Evolutionary conservation across 2,888 invertebrate genomes (phyloP).

Genomic region (Ectemnius cavifrons): DNA sequence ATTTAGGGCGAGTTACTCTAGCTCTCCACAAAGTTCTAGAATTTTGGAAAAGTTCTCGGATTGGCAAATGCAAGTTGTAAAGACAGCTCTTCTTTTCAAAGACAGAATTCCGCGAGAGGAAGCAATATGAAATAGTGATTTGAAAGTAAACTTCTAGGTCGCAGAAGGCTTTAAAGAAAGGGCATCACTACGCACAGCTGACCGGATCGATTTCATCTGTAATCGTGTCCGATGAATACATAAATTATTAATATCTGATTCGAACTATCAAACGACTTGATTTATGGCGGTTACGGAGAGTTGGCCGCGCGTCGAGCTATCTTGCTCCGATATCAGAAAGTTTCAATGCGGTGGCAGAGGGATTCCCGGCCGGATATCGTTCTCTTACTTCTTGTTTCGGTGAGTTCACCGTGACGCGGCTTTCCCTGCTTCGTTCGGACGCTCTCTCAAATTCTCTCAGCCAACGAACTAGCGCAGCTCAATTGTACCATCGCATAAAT

Average conservation of each 20-base stretch:
- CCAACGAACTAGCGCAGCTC: neutral
- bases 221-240: slow-evolving; percentile 6
- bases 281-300: neutral
- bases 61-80: too few relatives aligned
- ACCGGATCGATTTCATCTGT: neutral
- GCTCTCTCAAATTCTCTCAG: neutral
- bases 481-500: too few relatives aligned
- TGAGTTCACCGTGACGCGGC: neutral
- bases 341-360: slow-evolving; percentile 6
- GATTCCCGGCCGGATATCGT: neutral
- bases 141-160: too few relatives aligned
- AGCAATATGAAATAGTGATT: too few relatives aligned
- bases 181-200: neutral
- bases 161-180: too few relatives aligned
- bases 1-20: too few relatives aligned
- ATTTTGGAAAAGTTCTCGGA: too few relatives aligned
- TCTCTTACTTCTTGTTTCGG: neutral
- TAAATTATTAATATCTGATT: slow-evolving; percentile 3
- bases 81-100: too few relatives aligned
- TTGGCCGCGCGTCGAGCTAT: neutral
- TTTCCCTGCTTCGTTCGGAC: neutral
- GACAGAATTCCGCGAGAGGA: too few relatives aligned
- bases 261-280: neutral
- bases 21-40: too few relatives aligned
- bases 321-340: neutral